Percentiles rank a stretch among this genome's conserved stretches.
Conservation (phyloP, 2,888 invertebrate genomes). For the Drosophila aldrichi region DNA sequence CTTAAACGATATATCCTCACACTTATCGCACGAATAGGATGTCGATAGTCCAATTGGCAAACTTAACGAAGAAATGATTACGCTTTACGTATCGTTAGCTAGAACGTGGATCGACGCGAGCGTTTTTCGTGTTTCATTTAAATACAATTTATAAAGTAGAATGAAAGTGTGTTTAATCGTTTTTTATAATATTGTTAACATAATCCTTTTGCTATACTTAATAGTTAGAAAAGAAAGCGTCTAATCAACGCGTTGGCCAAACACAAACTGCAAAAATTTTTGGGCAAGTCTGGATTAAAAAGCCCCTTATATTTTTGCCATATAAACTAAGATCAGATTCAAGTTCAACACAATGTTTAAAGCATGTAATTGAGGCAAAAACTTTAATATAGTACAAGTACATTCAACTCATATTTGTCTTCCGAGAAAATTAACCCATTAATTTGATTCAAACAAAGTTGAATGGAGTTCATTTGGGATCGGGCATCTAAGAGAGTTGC, state of each 20-base stretch:
- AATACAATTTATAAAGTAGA: not conserved
- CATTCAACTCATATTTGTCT: conserved; percentile 33
- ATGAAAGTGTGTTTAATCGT: not conserved
- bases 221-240: conserved; percentile 2
- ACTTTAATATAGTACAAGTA: conserved; percentile 18
- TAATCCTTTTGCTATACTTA: not conserved
- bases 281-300: conserved; percentile 36
- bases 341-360: conserved; percentile 31
- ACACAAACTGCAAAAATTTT: conserved; percentile 24
- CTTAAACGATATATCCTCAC: not conserved
- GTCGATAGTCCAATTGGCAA: conserved; percentile 4
- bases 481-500: not conserved
- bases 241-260: conserved; percentile 12
- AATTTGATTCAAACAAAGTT: conserved; percentile 40
- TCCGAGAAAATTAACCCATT: conserved; percentile 49
- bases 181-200: too few relatives aligned
- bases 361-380: conserved; percentile 24
- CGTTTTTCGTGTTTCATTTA: conserved; percentile 2
- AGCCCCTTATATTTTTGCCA: conserved; percentile 15
- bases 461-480: conserved; percentile 40
- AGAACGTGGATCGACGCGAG: not conserved
- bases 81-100: conserved; percentile 1
- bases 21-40: not conserved
- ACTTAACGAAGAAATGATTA: not conserved
- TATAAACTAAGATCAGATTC: conserved; percentile 44